These are phyloP conservation scores for Malaclemys terrapin DNA, from an alignment of 2,113 vertebrate species.

Conservation along the genomic window DNA sequence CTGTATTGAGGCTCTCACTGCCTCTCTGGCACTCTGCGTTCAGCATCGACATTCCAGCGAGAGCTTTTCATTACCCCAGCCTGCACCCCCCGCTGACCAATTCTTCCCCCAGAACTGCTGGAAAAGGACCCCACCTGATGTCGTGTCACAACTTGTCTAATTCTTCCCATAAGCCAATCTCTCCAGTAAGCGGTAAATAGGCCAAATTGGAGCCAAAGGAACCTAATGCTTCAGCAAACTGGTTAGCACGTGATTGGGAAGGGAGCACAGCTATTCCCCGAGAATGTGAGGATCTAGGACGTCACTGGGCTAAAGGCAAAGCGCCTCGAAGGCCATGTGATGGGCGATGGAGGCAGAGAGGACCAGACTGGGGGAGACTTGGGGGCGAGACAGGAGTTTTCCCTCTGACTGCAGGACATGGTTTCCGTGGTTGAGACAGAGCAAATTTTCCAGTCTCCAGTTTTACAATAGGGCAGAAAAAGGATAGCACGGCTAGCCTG, in stretches of 20 bases:
- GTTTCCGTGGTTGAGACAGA: not conserved
- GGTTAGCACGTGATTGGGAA: not conserved
- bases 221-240: not conserved
- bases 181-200: not conserved
- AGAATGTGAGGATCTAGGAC: not conserved
- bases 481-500: not conserved
- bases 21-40: not conserved
- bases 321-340: not conserved
- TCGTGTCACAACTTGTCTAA: constrained; percentile 4
- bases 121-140: not conserved
- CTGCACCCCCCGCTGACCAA: constrained; percentile 4
- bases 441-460: not conserved
- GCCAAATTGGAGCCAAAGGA: not conserved
- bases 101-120: not conserved
- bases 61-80: not conserved
- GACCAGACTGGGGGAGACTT: not conserved
- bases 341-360: accelerated
- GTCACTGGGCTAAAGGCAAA: not conserved
- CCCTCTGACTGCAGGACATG: not conserved
- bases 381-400: not conserved
- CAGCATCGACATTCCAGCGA: not conserved
- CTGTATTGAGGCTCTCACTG: not conserved
- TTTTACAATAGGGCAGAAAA: not conserved
- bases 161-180: not conserved
- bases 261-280: not conserved